Evolutionary conservation across 2,888 invertebrate genomes (phyloP), one percentile per base, ranked within the genome.

Genomic region (Drosophila infuscata): DNA sequence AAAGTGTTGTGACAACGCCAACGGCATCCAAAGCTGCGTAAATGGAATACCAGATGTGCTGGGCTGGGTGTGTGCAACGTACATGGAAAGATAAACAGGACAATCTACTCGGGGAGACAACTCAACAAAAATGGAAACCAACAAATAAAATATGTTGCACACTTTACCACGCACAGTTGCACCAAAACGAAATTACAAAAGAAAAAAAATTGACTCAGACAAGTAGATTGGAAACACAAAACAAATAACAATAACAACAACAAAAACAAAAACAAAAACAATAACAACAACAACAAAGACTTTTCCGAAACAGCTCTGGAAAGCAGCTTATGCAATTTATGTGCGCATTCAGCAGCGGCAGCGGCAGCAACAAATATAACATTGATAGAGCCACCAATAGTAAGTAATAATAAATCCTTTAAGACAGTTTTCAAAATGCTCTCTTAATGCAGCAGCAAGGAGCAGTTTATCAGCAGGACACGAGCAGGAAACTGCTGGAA

Each of bases 121-220:
- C 67, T 65, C 38, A 67, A 66, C 66, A 60, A 70, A 46, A 65
- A 51, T 73, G 80, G 62, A 71, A 76, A 72, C 73, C 46, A 15
- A 87, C 88, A 84, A 76, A 79, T 82, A 85, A 88, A 84, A 88
- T 85, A 79, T 82, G 85, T 77, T 74, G 83, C 76, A 85, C 82
- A 82, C 79, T 84, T 79, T 70, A 69, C 67, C 69, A 74, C 79
- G 85, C 74, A 69, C 68, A 73, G 82, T 82, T 77, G 82, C 74
- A 78, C 70, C 63, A 33, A 51, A 60, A 54, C 32, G 56, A 25
- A 57, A 43, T 46, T 25, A 32, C 30, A 6, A 43, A 49, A 6
- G 15, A 15, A 41, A 20, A 25, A 54, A 57, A 63, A 56, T 20
- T 74, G 49, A 69, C 57, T 52, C 52, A 64, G 62, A 69, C 64